Evolutionary conservation across 2,113 vertebrate genomes (phyloP), one percentile per base, ranked within the genome.

Genomic region (Catharus bicknelli): DNA sequence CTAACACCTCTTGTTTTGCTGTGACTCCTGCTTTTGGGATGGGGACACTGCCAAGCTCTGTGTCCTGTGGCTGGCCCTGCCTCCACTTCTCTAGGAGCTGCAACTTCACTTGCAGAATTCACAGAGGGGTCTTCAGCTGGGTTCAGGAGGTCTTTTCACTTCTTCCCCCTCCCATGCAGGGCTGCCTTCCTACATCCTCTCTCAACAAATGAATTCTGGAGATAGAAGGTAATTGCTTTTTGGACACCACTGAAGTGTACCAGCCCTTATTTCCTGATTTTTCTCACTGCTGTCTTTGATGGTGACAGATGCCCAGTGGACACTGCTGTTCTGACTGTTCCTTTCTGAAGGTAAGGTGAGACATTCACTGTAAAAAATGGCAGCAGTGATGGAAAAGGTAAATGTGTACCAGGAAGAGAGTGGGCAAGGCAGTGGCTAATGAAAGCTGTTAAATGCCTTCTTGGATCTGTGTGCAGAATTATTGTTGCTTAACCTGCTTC

Each of bases 281-380:
- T 34, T 45, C n/a, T 38, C 27, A 2, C 53, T 42, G n/a, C n/a
- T 92, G 30, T 36, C 54, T 94, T 68, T 72, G 87, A 23, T 62
- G 51, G 57, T 66, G 62, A 42, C 32, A 43, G 57, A 67, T 29
- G 64, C 40, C 19, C 13, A 0, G 0, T 14, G 30, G 45, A 48
- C 57, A 32, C 40, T 53, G 62, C 15, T 82, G 22, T 15, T 72
- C 62, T 40, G 32, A 4, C 50, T 69, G 59, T 5, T 72, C 29
- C 21, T 84, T 79, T 91, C 48, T 64, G 81, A 61, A 87, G 36
- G 50, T 47, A 26, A 68, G 70, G 48, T 59, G 58, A 63, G 84
- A 43, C 4, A n/a, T 55, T 36, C 27, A 2, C 40, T 32, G 5
- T 40, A 40, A 25, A 16, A 83, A 90, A 68, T 4, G 19, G n/a